Conservation (phyloP, 2,888 invertebrate species). For the Athripsodes cinereus region DNA sequence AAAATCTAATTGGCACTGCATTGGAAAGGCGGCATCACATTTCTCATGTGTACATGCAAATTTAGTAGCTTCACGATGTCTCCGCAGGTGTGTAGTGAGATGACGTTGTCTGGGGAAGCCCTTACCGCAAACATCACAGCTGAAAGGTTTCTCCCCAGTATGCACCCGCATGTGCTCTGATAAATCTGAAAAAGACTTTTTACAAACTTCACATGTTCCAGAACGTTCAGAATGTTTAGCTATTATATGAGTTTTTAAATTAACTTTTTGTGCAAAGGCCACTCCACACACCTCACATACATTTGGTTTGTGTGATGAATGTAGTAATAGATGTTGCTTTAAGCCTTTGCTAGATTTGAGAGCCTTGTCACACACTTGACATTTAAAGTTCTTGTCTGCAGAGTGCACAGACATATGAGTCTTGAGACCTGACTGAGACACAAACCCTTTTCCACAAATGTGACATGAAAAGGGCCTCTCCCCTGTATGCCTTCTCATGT, state of each 20-base stretch:
- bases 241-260: constrained; percentile 48
- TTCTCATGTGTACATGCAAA: constrained; percentile 43
- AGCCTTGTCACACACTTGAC: constrained; percentile 18
- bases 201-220: constrained; percentile 48
- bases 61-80: constrained; percentile 39
- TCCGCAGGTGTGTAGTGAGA: constrained; percentile 41
- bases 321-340: constrained; percentile 27
- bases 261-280: constrained; percentile 51
- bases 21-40: constrained; percentile 41
- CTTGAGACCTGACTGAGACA: constrained; percentile 6
- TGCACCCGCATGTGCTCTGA: constrained; percentile 53
- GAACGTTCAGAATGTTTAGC: constrained; percentile 53
- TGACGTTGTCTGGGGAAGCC: constrained; percentile 38
- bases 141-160: constrained; percentile 48
- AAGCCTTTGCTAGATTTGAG: constrained; percentile 18
- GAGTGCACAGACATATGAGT: constrained; percentile 16
- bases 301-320: constrained; percentile 40
- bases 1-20: constrained; percentile 42
- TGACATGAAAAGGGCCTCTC: constrained; percentile 18
- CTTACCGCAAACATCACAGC: constrained; percentile 39
- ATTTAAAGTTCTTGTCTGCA: constrained; percentile 17
- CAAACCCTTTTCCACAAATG: constrained; percentile 19
- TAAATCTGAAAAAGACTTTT: constrained; percentile 50
- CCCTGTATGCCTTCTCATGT: constrained; percentile 34
- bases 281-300: constrained; percentile 43